Percentiles rank a stretch among this genome's conserved stretches.
These are phyloP conservation scores for Acleris holmiana DNA, from an alignment of 2,888 invertebrate genomes.

Conservation along the genomic window DNA sequence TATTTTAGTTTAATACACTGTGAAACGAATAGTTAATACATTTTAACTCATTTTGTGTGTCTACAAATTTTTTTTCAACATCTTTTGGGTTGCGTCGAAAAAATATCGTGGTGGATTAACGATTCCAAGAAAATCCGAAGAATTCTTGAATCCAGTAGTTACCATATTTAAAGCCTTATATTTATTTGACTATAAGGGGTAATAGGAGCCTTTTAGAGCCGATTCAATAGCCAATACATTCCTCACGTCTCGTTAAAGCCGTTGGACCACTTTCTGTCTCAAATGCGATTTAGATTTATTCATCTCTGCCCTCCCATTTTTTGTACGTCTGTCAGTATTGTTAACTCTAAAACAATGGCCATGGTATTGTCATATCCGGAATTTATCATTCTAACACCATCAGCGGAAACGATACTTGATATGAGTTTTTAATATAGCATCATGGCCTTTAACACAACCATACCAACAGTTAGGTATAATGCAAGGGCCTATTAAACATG, in stretches of 20 bases:
- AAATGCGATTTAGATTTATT: slow-evolving; percentile 78
- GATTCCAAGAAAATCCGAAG: not conserved
- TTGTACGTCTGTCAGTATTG: slow-evolving; percentile 76
- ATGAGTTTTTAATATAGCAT: slow-evolving; percentile 80
- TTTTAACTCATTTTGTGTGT: too few species aligned
- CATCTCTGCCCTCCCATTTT: slow-evolving; percentile 66
- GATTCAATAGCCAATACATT: slow-evolving; percentile 33
- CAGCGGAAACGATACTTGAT: slow-evolving; percentile 77
- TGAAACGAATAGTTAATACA: too few species aligned
- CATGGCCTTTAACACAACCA: slow-evolving; percentile 52
- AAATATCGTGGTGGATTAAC: not conserved
- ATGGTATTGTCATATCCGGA: slow-evolving; percentile 76
- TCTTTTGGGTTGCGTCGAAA: not conserved
- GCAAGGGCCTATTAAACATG: slow-evolving; percentile 38
- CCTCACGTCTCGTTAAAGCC: slow-evolving; percentile 27
- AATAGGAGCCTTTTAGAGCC: slow-evolving; percentile 26
- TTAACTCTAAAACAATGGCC: slow-evolving; percentile 77
- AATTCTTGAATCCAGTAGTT: not conserved
- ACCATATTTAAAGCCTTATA: slow-evolving; percentile 7
- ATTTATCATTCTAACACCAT: slow-evolving; percentile 82
- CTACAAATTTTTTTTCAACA: too few species aligned
- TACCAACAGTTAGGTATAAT: slow-evolving; percentile 33
- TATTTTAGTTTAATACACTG: too few species aligned
- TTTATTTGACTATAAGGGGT: slow-evolving; percentile 21
- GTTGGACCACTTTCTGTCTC: slow-evolving; percentile 37